phyloP scores from a whole-genome alignment of 2,113 vertebrate species.

The Mystacornis crossleyi region DNA sequence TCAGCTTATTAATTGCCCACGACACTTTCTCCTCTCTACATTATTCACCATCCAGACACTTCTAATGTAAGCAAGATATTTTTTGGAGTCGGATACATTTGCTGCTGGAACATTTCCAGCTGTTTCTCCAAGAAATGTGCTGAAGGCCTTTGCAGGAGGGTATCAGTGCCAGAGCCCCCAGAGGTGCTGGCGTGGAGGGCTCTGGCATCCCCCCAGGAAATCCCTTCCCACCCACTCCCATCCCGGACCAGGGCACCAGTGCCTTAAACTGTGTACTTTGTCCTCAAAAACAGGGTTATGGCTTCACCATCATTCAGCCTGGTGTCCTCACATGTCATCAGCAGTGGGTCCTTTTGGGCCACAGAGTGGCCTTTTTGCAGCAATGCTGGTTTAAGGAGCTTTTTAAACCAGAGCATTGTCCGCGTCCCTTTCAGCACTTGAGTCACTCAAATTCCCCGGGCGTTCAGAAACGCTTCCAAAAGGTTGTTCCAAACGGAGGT shows the following conservation, averaged over 20 bases:
- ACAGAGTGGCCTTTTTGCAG: neutral
- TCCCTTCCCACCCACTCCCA: neutral
- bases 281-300: neutral
- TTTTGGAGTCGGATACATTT: neutral
- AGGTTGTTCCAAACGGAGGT: neutral
- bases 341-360: neutral
- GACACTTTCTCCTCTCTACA: neutral
- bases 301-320: neutral
- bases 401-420: neutral
- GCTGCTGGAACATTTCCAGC: constrained; percentile 1
- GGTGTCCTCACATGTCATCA: accelerated
- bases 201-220: neutral
- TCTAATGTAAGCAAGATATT: neutral
- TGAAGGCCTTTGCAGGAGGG: neutral
- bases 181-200: accelerated
- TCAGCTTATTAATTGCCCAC: neutral
- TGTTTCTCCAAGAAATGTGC: neutral
- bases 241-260: neutral
- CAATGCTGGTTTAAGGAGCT: neutral
- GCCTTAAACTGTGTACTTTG: neutral
- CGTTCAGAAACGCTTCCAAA: neutral
- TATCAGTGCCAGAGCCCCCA: accelerated
- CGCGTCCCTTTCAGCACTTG: accelerated
- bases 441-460: neutral
- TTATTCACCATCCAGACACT: constrained; percentile 6